A percentile compares a stretch with the other conserved stretches of the same genome.
These are phyloP conservation scores for Lymantria dispar DNA, from an alignment of 2,888 invertebrate species.

Conservation along the genomic window DNA sequence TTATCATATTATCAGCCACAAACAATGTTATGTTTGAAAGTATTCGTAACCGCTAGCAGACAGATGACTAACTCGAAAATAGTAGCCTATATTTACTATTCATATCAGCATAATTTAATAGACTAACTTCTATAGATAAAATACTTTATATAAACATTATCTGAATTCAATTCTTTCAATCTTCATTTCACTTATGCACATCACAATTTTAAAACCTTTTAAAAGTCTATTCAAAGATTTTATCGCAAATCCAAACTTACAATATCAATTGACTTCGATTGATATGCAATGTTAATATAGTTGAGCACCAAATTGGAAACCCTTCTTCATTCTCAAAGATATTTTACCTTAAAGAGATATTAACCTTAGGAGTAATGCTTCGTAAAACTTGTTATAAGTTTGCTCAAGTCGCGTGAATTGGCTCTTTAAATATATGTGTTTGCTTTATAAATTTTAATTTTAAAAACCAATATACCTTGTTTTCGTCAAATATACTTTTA, in stretches of 20 bases:
- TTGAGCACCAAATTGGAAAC: not conserved
- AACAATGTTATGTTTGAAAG: too few species aligned
- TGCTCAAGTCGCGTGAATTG: not conserved
- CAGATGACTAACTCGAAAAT: too few species aligned
- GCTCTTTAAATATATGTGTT: not conserved
- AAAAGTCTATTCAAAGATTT: not conserved
- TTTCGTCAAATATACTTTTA: too few species aligned
- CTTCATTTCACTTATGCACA: not conserved
- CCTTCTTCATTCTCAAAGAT: not conserved
- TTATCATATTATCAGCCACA: too few species aligned
- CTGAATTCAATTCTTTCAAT: too few species aligned
- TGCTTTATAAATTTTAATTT: not conserved
- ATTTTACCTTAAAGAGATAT: not conserved
- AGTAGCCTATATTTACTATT: too few species aligned
- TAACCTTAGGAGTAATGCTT: not conserved
- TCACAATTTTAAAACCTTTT: not conserved
- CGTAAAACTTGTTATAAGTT: not conserved
- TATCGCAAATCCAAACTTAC: not conserved
- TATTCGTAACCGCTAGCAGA: too few species aligned
- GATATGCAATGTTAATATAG: slow-evolving; percentile 1
- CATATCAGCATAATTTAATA: too few species aligned
- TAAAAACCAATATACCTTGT: not conserved
- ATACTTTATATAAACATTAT: too few species aligned
- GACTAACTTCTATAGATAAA: too few species aligned
- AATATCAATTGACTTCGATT: slow-evolving; percentile 2